phyloP scores from a whole-genome alignment of 1,140 invertebrate species.

The Drosophila miranda region DNA sequence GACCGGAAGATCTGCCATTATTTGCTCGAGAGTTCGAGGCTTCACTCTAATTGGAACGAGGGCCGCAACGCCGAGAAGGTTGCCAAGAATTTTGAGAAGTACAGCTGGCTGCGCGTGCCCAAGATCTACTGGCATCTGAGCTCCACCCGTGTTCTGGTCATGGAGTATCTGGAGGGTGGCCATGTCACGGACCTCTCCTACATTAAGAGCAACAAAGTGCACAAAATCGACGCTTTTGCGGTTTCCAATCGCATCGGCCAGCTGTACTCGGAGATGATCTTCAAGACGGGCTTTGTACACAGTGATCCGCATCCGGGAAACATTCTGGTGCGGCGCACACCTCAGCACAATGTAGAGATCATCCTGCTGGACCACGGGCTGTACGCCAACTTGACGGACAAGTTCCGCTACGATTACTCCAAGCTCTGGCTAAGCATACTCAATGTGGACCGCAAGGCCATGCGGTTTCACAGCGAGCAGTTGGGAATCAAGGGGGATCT shows the following conservation, averaged over 20 bases:
- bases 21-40: too few relatives aligned
- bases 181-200: slow-evolving; percentile 97
- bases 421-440: slow-evolving; percentile 97
- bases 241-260: slow-evolving; percentile 93
- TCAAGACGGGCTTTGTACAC: slow-evolving; percentile 97
- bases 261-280: slow-evolving; percentile 99
- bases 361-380: slow-evolving; percentile 98
- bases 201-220: slow-evolving; percentile 89
- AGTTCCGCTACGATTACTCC: slow-evolving; percentile 95
- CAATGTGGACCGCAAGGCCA: slow-evolving; percentile 89
- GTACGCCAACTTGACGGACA: slow-evolving; percentile 93
- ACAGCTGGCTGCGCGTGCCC: slow-evolving; percentile 89
- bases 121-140: slow-evolving; percentile 93
- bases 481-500: slow-evolving; percentile 93
- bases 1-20: too few relatives aligned
- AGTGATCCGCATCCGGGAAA: slow-evolving; percentile 99
- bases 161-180: slow-evolving; percentile 98
- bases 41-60: too few relatives aligned
- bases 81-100: slow-evolving; percentile 86
- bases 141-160: slow-evolving; percentile 93
- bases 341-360: slow-evolving; percentile 88
- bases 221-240: slow-evolving; percentile 91
- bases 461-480: slow-evolving; percentile 89
- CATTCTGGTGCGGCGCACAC: slow-evolving; percentile 91
- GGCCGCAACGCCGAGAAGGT: slow-evolving; percentile 95